phyloP scores from a whole-genome alignment of 2,888 invertebrate species.

The Sesamia inferens region DNA sequence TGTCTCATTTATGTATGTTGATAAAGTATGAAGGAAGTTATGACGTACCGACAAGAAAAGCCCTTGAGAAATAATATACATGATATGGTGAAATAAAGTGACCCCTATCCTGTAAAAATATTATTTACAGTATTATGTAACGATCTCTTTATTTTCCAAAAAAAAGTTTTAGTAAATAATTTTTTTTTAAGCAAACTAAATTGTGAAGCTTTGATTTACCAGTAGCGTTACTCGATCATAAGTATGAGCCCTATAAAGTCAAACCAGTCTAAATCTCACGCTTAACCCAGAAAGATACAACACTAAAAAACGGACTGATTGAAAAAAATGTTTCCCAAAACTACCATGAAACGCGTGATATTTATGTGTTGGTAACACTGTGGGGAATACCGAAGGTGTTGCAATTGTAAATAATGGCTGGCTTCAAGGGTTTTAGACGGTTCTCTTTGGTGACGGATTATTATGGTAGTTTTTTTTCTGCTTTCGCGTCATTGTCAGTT shows the following conservation, averaged over 20 bases:
- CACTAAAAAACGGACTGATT: conserved; percentile 40
- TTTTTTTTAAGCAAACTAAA: too few relatives aligned
- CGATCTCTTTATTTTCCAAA: too few relatives aligned
- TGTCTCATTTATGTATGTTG: too few relatives aligned
- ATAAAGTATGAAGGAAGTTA: too few relatives aligned
- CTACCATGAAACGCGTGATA: conserved; percentile 44
- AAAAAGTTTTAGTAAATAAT: too few relatives aligned
- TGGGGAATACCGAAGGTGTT: conserved; percentile 45
- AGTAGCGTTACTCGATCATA: neutral
- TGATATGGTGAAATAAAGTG: too few relatives aligned
- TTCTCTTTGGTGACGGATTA: conserved; percentile 28
- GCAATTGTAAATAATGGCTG: conserved; percentile 56
- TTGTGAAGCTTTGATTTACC: neutral
- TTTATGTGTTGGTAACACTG: conserved; percentile 49
- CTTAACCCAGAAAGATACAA: neutral
- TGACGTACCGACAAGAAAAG: too few relatives aligned
- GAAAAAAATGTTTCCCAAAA: conserved; percentile 57
- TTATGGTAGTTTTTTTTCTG: neutral
- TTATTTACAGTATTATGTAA: too few relatives aligned
- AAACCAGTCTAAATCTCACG: neutral
- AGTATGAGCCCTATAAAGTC: neutral
- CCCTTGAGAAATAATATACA: too few relatives aligned
- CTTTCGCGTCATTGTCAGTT: neutral
- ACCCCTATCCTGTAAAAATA: too few relatives aligned
- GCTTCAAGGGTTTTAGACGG: conserved; percentile 32